These are phyloP conservation scores for Metopia argyrocephala DNA, from an alignment of 2,888 invertebrate genomes.

Conservation along the genomic window DNA sequence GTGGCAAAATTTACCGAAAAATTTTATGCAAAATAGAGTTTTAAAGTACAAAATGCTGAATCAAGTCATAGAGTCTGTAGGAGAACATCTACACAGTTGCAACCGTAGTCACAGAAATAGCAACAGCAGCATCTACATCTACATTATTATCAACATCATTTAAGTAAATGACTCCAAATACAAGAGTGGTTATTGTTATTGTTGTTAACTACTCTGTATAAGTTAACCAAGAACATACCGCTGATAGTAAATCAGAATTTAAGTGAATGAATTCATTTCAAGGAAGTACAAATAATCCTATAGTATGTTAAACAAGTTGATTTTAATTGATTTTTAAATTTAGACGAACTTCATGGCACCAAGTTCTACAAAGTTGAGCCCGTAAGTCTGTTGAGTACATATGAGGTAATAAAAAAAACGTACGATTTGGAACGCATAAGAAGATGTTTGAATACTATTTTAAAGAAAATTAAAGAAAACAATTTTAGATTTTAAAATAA, in stretches of 20 bases:
- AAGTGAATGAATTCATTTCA: conserved; percentile 22
- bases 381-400: no score
- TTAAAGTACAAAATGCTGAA: not conserved
- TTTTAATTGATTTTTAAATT: no score
- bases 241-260: not conserved
- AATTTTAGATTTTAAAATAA: no score
- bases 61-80: conserved; percentile 14
- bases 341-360: no score
- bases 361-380: no score
- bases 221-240: not conserved
- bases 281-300: no score
- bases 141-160: conserved; percentile 12
- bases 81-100: no score
- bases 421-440: no score
- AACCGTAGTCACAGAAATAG: not conserved
- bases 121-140: not conserved
- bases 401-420: no score
- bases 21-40: conserved; percentile 6
- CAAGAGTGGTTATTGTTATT: not conserved
- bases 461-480: no score
- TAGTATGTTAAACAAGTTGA: no score
- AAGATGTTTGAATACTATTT: no score
- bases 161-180: conserved; percentile 9
- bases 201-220: not conserved
- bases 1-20: conserved; percentile 47